Evolutionary conservation across 2,113 vertebrate species (phyloP).

Genomic region (Oreochromis niloticus): DNA sequence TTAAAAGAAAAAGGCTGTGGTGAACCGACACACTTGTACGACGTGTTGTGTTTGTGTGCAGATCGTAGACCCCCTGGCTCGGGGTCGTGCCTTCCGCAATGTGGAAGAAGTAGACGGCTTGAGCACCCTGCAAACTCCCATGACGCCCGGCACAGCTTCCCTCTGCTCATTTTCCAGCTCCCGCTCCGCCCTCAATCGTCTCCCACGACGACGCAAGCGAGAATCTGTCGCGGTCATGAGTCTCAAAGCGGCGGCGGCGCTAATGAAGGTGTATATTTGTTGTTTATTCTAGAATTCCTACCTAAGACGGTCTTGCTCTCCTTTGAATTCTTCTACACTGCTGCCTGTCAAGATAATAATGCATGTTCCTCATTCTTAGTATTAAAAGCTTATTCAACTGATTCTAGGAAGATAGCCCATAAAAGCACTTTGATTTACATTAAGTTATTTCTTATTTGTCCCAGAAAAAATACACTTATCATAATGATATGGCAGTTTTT

Average conservation of each 20-base stretch:
- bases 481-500: not conserved
- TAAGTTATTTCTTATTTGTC: not conserved
- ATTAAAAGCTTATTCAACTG: not conserved
- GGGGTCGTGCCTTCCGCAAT: slow-evolving; percentile 90
- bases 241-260: slow-evolving; percentile 85
- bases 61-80: slow-evolving; percentile 92
- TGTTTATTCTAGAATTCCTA: not conserved
- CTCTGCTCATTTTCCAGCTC: slow-evolving; percentile 97
- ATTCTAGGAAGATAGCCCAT: not conserved
- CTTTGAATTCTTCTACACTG: not conserved
- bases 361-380: not conserved
- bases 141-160: slow-evolving; percentile 85
- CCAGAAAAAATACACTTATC: not conserved
- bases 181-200: slow-evolving; percentile 84
- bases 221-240: slow-evolving; percentile 98
- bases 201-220: slow-evolving; percentile 86
- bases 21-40: not conserved
- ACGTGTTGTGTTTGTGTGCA: slow-evolving; percentile 42
- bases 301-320: not conserved
- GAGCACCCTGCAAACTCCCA: slow-evolving; percentile 82
- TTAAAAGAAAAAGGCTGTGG: not conserved
- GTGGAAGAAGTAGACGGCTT: slow-evolving; percentile 83
- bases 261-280: slow-evolving; percentile 81
- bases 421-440: not conserved
- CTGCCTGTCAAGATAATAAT: not conserved